Conservation (phyloP, 23 tunicate genomes). For the Trididemnum nubilum region DNA sequence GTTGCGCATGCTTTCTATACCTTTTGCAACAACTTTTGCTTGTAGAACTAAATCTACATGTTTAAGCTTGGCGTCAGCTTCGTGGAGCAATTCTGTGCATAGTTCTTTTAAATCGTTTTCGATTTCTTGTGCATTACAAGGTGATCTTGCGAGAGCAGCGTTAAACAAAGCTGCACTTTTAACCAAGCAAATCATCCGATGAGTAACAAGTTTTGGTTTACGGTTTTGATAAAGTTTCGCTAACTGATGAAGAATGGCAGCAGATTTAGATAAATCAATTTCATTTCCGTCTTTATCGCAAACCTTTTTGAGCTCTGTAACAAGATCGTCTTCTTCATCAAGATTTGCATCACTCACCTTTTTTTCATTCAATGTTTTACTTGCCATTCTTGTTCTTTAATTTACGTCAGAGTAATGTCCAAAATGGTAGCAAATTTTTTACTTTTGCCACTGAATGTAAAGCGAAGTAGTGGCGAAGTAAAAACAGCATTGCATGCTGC, state of each 20-base stretch:
- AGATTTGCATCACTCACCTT: too few relatives aligned
- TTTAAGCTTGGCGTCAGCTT: not conserved
- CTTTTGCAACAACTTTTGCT: not conserved
- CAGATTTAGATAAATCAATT: conserved; percentile 15
- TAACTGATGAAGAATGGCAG: not conserved
- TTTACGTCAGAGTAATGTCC: too few relatives aligned
- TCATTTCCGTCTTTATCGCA: conserved; percentile 22
- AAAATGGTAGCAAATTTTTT: too few relatives aligned
- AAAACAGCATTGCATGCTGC: too few relatives aligned
- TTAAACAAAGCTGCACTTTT: conserved; percentile 22
- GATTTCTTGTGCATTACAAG: not conserved
- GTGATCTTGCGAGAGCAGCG: conserved; percentile 17
- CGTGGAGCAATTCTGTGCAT: conserved; percentile 4
- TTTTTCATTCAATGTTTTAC: too few relatives aligned
- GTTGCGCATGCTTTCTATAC: not conserved
- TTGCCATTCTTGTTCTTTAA: too few relatives aligned
- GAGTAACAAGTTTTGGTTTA: conserved; percentile 10
- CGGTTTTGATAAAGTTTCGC: not conserved
- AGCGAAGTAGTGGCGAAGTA: too few relatives aligned
- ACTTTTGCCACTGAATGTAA: too few relatives aligned
- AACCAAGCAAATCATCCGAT: not conserved
- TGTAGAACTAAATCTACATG: not conserved
- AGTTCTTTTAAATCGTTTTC: not conserved
- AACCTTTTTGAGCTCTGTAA: not conserved
- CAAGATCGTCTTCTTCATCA: conserved; percentile 28